A percentile compares a stretch with the other conserved stretches of the same genome.
These are phyloP conservation scores for Stomorhina lunata DNA, from an alignment of 2,888 invertebrate genomes.

Conservation along the genomic window DNA sequence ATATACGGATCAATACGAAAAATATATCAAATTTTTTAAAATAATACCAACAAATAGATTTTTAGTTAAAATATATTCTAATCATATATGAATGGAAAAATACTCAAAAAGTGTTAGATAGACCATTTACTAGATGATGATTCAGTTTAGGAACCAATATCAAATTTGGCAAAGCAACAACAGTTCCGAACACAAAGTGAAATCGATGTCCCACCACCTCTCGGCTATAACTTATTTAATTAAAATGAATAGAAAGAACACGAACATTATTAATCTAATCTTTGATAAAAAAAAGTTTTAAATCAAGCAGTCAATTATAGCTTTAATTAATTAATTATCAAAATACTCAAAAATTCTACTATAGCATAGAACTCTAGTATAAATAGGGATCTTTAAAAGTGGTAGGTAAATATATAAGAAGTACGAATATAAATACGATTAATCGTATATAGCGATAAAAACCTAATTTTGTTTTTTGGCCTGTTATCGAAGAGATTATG, in stretches of 20 bases:
- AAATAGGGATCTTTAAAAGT: neutral
- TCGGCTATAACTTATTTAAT: neutral
- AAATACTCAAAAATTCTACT: neutral
- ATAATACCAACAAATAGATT: no score
- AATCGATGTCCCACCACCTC: neutral
- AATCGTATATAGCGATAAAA: neutral
- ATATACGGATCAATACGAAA: no score
- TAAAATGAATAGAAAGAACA: neutral
- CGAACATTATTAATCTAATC: slow-evolving; percentile 12
- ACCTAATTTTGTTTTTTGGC: neutral
- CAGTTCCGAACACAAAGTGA: neutral
- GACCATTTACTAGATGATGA: neutral
- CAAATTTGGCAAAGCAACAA: neutral
- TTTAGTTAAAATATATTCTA: no score
- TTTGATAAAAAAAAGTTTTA: neutral
- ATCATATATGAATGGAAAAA: neutral
- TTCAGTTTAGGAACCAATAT: neutral
- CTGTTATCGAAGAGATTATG: neutral
- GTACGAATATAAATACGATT: neutral
- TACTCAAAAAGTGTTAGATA: neutral
- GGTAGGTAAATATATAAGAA: neutral
- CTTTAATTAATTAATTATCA: neutral
- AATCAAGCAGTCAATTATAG: slow-evolving; percentile 2
- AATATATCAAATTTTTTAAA: no score
- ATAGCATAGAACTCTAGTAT: neutral